A percentile compares a stretch with the other conserved stretches of the same genome.
phyloP scores from a whole-genome alignment of 1,140 invertebrate species.

The Pogonus chalceus region DNA sequence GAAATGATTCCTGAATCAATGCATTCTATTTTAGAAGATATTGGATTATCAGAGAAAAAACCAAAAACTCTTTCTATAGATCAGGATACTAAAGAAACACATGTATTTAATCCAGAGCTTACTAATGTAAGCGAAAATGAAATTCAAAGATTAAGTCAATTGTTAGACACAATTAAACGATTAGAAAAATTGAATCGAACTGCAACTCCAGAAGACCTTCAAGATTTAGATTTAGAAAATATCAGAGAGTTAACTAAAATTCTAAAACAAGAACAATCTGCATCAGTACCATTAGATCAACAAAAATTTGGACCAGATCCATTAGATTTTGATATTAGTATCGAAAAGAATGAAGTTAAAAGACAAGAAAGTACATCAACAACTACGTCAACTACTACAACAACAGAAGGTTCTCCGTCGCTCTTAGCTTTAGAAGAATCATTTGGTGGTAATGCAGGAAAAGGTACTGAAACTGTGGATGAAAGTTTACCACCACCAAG shows the following conservation, averaged over 20 bases:
- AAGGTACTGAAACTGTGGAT: conserved; percentile 39
- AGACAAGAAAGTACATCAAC: conserved; percentile 29
- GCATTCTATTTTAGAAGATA: conserved; percentile 40
- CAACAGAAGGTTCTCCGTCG: conserved; percentile 35
- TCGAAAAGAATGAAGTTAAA: conserved; percentile 30
- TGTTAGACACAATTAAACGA: conserved; percentile 31
- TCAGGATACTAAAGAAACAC: conserved; percentile 9
- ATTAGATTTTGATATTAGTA: conserved; percentile 18
- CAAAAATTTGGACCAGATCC: conserved; percentile 26
- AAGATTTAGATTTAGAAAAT: conserved; percentile 25
- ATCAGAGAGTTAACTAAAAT: conserved; percentile 26
- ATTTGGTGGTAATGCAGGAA: conserved; percentile 49
- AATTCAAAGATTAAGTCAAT: conserved; percentile 34
- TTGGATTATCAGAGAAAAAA: conserved; percentile 32
- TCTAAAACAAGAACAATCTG: conserved; percentile 12
- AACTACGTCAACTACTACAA: conserved; percentile 21
- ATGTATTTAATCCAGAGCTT: conserved; percentile 27
- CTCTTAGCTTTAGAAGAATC: conserved; percentile 62
- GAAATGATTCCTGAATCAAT: conserved; percentile 41
- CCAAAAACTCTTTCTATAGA: neutral
- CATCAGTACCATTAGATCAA: conserved; percentile 23
- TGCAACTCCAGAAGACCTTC: conserved; percentile 28
- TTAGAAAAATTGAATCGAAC: conserved; percentile 36
- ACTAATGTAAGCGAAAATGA: conserved; percentile 31
- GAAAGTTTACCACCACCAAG: conserved; percentile 48